Evolutionary conservation across 1,140 invertebrate species (phyloP).

Genomic region (Heliconius himera): DNA sequence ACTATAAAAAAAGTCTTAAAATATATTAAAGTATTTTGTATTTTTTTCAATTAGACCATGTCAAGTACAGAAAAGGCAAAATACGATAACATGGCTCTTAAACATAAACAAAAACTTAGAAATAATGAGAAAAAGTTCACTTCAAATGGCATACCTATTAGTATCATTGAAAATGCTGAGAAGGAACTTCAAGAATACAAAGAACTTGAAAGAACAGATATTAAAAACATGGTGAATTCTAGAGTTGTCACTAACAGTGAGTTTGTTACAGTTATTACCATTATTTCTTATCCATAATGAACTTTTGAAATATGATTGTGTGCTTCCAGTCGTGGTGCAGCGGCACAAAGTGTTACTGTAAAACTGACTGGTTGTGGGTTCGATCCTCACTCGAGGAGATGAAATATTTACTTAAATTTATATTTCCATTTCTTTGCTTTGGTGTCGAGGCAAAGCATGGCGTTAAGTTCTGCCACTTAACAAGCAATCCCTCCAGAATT

Average conservation of each 20-base stretch:
- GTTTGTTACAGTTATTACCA: background rate
- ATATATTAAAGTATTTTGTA: background rate
- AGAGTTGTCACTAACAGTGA: slow-evolving; percentile 42
- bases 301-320: too few relatives aligned
- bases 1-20: too few relatives aligned
- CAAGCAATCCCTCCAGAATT: too few relatives aligned
- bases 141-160: slow-evolving; percentile 51
- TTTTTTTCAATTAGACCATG: background rate
- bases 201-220: slow-evolving; percentile 55
- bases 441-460: too few relatives aligned
- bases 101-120: slow-evolving; percentile 52
- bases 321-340: too few relatives aligned
- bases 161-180: slow-evolving; percentile 51
- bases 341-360: too few relatives aligned
- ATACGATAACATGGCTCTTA: slow-evolving; percentile 59
- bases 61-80: slow-evolving; percentile 43
- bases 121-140: slow-evolving; percentile 55
- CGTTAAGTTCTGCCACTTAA: too few relatives aligned
- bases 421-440: too few relatives aligned
- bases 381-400: too few relatives aligned
- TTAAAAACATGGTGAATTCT: slow-evolving; percentile 56
- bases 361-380: too few relatives aligned
- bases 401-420: too few relatives aligned
- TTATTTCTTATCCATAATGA: background rate
- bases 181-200: slow-evolving; percentile 47